phyloP scores from a whole-genome alignment of 2,797 vertebrate species.

The Mallotus villosus region DNA sequence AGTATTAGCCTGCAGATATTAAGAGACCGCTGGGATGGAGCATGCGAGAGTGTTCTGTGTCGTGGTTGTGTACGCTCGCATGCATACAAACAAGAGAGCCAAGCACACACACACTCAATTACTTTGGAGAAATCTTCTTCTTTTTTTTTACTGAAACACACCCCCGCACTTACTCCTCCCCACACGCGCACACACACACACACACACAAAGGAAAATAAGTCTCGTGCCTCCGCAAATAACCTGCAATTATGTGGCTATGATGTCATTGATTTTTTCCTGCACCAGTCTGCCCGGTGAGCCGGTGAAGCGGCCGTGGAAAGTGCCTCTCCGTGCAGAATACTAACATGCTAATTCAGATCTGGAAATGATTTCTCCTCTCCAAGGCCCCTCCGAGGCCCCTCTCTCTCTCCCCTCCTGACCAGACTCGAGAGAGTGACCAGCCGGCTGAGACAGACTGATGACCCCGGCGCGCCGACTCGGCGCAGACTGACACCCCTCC shows the following conservation, averaged over 20 bases:
- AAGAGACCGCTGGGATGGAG: slow-evolving; percentile 65
- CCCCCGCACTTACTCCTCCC: slow-evolving; percentile 10
- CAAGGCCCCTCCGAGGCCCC: background rate
- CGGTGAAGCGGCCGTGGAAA: slow-evolving; percentile 69
- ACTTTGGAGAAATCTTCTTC: background rate
- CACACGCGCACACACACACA: slow-evolving; percentile 28
- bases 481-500: slow-evolving; percentile 18
- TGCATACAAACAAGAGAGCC: background rate
- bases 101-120: background rate
- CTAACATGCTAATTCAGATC: slow-evolving; percentile 73
- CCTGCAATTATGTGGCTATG: slow-evolving; percentile 81
- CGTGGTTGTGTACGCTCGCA: slow-evolving; percentile 27
- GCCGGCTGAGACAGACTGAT: slow-evolving; percentile 16
- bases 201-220: slow-evolving; percentile 22
- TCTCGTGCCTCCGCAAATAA: slow-evolving; percentile 67
- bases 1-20: slow-evolving; percentile 71
- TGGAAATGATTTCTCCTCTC: slow-evolving; percentile 66
- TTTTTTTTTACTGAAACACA: slow-evolving; percentile 2
- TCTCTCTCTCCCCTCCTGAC: slow-evolving; percentile 59
- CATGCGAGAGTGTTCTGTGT: slow-evolving; percentile 45
- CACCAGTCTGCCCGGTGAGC: slow-evolving; percentile 60
- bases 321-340: slow-evolving; percentile 77
- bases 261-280: slow-evolving; percentile 78
- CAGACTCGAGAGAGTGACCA: slow-evolving; percentile 45
- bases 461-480: slow-evolving; percentile 50